These are phyloP conservation scores for Poeciliopsis retropinna DNA, from an alignment of 2,113 vertebrate species.

Conservation along the genomic window DNA sequence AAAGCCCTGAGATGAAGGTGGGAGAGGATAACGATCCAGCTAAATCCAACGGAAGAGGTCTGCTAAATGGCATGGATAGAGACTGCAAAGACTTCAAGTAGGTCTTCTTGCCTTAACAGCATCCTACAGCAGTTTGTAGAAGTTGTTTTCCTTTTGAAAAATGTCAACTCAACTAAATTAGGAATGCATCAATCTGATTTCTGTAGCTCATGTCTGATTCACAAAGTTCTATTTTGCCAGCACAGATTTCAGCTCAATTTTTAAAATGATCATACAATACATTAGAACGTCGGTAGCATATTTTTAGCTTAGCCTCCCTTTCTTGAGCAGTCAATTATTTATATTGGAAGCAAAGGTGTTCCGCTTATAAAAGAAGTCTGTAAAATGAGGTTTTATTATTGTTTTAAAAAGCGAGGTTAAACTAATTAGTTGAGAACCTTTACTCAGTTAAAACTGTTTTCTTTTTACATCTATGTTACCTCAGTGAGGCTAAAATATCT, in stretches of 20 bases:
- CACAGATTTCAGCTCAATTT: too few relatives aligned
- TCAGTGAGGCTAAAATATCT: neutral
- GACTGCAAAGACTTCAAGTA: constrained; percentile 99
- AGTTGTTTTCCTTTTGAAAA: neutral
- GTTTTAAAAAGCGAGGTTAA: too few relatives aligned
- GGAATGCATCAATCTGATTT: neutral
- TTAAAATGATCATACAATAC: too few relatives aligned
- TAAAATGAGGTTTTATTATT: too few relatives aligned
- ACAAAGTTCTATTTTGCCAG: too few relatives aligned
- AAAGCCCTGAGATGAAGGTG: constrained; percentile 93
- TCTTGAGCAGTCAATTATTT: too few relatives aligned
- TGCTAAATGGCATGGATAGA: constrained; percentile 96
- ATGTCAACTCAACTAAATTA: neutral
- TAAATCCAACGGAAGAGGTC: constrained; percentile 93
- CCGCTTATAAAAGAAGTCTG: too few relatives aligned
- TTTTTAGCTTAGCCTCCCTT: too few relatives aligned
- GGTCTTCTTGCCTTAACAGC: constrained; percentile 13
- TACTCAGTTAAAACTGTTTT: too few relatives aligned
- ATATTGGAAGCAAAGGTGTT: too few relatives aligned
- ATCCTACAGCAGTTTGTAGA: neutral
- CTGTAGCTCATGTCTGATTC: neutral
- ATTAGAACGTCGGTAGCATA: too few relatives aligned
- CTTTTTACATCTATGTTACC: neutral
- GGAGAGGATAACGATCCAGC: constrained; percentile 89
- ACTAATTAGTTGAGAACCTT: too few relatives aligned